Base-by-base conservation (phyloP, 2,113 vertebrate genomes). In the Chiloscyllium plagiosum region DNA sequence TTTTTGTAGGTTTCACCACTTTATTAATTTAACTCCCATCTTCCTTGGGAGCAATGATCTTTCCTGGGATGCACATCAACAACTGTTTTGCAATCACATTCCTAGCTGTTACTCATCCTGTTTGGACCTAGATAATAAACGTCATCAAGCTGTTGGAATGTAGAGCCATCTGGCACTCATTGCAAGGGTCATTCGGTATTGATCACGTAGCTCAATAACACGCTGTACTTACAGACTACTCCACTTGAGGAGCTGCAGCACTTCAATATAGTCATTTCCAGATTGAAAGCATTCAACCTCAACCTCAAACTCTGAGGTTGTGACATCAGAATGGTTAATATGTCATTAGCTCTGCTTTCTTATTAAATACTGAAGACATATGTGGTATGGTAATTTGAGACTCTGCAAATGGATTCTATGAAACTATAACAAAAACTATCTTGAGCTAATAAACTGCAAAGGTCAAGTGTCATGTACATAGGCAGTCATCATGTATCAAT, bases 401-500 rank as follows among this genome's bases (percentile, higher is more conserved):
- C 24, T 50, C 68, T 52, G 50, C 72, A 95, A 95, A 72, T 95
- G 68, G 68, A 95, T 72, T 72, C 42, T 72, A 6, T 70, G 69
- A 95, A 52, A 72, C 93, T 72, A 70, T 72, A 72, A 50, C 24
- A 42, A 95, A 72, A 72, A 12, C 56, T 95, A 52, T 95, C 93
- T 95, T 72, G 94, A 72, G 26, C 42, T 76, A 47, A 95, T 69
- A 72, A 70, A 72, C 93, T 22, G 47, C 37, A 94, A 70, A 94
- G 66, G 66, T 94, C 68, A 94, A 70, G 24, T 72, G 69, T 4
- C 68, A 95, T 95, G 12, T 72, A 29, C 42, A 65, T 68, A 95
- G 94, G 94, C 47, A 33, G 69, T 76, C 72, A 68, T 94, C 37
- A 50, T 94, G 47, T 68, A 94, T 94, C 69, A 72, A 95, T 95